Conservation (phyloP, 2,888 invertebrate genomes). For the Hipparchia semele region DNA sequence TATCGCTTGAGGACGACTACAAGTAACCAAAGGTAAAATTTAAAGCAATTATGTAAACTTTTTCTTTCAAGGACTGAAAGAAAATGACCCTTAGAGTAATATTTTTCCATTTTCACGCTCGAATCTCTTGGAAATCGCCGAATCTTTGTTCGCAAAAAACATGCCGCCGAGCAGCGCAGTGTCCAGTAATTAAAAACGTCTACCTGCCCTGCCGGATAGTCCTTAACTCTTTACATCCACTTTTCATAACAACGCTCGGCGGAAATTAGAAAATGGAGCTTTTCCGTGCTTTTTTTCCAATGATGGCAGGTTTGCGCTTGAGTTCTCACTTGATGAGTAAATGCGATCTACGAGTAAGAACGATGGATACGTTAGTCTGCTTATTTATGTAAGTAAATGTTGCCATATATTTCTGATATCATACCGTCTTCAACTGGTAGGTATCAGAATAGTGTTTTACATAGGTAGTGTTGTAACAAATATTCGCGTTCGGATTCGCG, state of each 20-base stretch:
- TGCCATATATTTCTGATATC: no score
- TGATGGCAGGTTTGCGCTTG: neutral
- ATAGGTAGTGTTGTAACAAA: no score
- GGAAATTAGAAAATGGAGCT: constrained; percentile 26
- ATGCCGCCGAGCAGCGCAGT: neutral
- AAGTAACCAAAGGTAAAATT: neutral
- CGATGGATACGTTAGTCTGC: neutral
- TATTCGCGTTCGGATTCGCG: no score
- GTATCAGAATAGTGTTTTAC: no score
- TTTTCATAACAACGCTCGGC: constrained; percentile 15
- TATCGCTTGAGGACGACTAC: neutral
- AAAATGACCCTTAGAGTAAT: neutral
- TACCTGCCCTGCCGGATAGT: constrained; percentile 13
- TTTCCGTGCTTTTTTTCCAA: constrained; percentile 5
- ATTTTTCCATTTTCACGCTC: neutral
- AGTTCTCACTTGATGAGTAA: neutral
- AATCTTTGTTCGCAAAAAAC: constrained; percentile 21
- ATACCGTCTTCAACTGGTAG: no score
- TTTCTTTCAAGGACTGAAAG: neutral
- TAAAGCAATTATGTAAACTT: no score
- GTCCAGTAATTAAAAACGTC: constrained; percentile 32
- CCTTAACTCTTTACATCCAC: constrained; percentile 23
- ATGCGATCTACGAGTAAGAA: neutral
- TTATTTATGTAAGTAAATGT: no score
- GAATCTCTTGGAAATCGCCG: constrained; percentile 12